Conservation (phyloP, 2,797 vertebrate species). For the Oreonectes daqikongensis region DNA sequence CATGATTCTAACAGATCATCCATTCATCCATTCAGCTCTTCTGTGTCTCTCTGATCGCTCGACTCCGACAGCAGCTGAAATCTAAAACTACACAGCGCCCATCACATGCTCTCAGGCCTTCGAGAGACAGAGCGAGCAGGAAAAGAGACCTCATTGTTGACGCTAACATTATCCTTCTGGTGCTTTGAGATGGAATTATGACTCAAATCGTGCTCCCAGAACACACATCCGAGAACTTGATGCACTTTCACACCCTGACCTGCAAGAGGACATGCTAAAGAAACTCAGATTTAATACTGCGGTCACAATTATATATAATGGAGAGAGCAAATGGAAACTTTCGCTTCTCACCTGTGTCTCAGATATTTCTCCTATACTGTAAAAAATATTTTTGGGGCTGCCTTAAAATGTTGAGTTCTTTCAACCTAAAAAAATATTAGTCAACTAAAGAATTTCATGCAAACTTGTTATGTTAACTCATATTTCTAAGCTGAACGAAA, state of each 20-base stretch:
- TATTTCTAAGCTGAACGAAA: no score
- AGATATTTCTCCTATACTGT: no score
- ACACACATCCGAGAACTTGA: not conserved
- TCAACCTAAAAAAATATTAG: no score
- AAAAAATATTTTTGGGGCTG: no score
- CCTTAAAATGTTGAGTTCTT: no score
- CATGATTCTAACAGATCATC: constrained; percentile 40
- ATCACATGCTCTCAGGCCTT: constrained; percentile 36
- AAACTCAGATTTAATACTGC: not conserved
- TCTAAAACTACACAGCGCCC: constrained; percentile 19
- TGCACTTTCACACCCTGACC: not conserved
- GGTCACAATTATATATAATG: no score
- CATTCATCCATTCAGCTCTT: constrained; percentile 45
- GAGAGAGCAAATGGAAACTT: no score
- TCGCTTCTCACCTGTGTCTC: no score
- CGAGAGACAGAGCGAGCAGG: constrained; percentile 2
- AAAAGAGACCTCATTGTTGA: constrained; percentile 39
- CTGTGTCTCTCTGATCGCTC: constrained; percentile 39
- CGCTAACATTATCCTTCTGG: constrained; percentile 1
- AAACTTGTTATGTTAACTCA: no score
- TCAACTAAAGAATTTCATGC: no score
- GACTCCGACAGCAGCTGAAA: constrained; percentile 23
- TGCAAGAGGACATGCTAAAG: not conserved
- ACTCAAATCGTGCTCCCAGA: constrained; percentile 20
- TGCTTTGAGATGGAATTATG: constrained; percentile 16